These are phyloP conservation scores for Sceloporus tristichus DNA, from an alignment of 2,113 vertebrate genomes.

Conservation along the genomic window DNA sequence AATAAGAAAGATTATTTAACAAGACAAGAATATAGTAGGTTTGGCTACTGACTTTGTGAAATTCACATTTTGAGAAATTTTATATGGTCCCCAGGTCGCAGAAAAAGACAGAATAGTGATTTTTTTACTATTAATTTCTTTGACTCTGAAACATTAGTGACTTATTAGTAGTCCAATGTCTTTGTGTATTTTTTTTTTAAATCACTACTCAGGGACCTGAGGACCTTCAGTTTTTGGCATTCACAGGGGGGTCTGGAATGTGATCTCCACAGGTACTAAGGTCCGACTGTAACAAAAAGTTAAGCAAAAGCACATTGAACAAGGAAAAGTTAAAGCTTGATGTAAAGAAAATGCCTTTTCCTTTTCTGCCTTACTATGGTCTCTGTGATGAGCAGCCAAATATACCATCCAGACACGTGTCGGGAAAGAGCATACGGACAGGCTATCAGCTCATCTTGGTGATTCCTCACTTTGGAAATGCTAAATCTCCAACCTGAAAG, in stretches of 20 bases:
- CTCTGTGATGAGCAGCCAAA: background rate
- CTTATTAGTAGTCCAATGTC: background rate
- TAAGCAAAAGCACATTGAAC: background rate
- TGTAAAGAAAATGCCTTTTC: background rate
- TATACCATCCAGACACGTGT: background rate
- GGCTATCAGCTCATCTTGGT: background rate
- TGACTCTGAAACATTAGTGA: background rate
- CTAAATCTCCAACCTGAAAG: background rate
- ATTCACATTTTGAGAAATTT: constrained; percentile 12
- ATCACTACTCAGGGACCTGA: constrained; percentile 42
- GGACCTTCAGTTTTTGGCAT: background rate
- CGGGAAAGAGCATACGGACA: background rate
- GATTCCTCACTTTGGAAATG: background rate
- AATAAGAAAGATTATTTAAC: constrained; percentile 79
- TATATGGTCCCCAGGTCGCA: background rate
- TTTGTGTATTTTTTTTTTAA: constrained; percentile 19
- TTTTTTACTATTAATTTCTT: constrained; percentile 32
- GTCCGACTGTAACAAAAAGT: background rate
- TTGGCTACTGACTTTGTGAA: constrained; percentile 73
- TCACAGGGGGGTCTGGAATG: no score
- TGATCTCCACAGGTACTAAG: no score
- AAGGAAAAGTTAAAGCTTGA: background rate
- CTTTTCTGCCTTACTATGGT: background rate
- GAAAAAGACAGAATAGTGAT: background rate
- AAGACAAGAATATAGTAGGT: constrained; percentile 76